A percentile compares a stretch with the other conserved stretches of the same genome.
Evolutionary conservation across 2,113 vertebrate species (phyloP).

Genomic region (Erythrolamprus reginae): DNA sequence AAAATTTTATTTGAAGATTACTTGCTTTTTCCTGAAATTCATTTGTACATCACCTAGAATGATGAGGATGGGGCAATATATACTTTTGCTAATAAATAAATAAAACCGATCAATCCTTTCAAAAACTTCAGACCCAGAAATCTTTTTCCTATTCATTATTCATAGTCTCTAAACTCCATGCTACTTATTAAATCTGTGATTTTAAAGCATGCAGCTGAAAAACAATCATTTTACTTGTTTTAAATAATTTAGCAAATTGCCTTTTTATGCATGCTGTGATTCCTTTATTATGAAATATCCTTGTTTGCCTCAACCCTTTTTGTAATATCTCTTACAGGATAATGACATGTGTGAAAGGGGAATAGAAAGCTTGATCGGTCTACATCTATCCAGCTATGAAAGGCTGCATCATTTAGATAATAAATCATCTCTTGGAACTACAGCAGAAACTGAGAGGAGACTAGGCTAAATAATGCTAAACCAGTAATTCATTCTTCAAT

Average conservation of each 20-base stretch:
- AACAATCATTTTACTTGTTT: slow-evolving; percentile 8
- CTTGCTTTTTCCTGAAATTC: not conserved
- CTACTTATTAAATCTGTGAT: not conserved
- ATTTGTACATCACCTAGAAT: not conserved
- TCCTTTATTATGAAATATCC: not conserved
- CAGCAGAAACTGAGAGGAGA: not conserved
- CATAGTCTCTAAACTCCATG: not conserved
- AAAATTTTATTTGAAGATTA: not conserved
- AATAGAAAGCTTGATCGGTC: not conserved
- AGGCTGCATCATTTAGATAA: not conserved
- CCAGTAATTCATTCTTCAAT: not conserved
- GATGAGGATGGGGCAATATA: not conserved
- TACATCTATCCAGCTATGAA: not conserved
- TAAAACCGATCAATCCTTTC: not conserved
- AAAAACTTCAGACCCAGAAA: not conserved
- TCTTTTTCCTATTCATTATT: not conserved
- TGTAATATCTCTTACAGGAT: not conserved
- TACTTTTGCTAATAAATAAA: not conserved
- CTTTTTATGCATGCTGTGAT: not conserved
- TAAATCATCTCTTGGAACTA: not conserved
- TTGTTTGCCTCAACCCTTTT: not conserved
- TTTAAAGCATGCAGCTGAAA: not conserved
- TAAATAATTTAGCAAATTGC: slow-evolving; percentile 11
- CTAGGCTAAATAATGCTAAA: no score
- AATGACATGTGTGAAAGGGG: not conserved